Percentiles rank a stretch among this genome's conserved stretches.
phyloP scores from a whole-genome alignment of 2,797 vertebrate species.

The Malacoctenus gilli region DNA sequence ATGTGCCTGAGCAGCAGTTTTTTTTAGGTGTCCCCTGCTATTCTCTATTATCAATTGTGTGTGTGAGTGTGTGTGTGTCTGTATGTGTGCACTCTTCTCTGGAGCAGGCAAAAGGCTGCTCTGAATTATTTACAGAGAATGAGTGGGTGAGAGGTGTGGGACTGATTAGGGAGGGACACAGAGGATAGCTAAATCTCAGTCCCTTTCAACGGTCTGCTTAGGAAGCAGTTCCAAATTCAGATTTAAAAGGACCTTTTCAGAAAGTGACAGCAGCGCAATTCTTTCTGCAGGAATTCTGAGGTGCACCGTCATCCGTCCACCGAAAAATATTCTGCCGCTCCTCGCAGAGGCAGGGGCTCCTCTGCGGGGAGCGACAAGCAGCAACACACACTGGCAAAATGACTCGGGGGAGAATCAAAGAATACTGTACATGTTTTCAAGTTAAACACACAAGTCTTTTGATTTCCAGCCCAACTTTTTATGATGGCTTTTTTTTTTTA shows the following conservation, averaged over 20 bases:
- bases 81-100: conserved; percentile 22
- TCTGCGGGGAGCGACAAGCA: not conserved
- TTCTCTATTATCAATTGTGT: conserved; percentile 44
- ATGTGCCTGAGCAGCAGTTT: conserved; percentile 41
- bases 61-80: no score
- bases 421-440: no score
- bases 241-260: conserved; percentile 36
- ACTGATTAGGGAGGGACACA: conserved; percentile 69
- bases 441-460: no score
- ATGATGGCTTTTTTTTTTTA: no score
- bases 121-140: conserved; percentile 76
- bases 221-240: conserved; percentile 46
- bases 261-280: conserved; percentile 31
- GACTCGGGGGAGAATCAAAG: no score
- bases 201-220: conserved; percentile 51
- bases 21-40: conserved; percentile 1
- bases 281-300: conserved; percentile 1
- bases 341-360: not conserved
- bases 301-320: conserved; percentile 2
- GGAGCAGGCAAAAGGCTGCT: conserved; percentile 53
- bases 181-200: conserved; percentile 66
- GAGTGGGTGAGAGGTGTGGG: conserved; percentile 70
- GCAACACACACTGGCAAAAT: not conserved
- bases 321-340: not conserved
- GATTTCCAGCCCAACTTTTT: no score